phyloP scores from a whole-genome alignment of 2,888 invertebrate genomes.

The Alsophila aescularia region DNA sequence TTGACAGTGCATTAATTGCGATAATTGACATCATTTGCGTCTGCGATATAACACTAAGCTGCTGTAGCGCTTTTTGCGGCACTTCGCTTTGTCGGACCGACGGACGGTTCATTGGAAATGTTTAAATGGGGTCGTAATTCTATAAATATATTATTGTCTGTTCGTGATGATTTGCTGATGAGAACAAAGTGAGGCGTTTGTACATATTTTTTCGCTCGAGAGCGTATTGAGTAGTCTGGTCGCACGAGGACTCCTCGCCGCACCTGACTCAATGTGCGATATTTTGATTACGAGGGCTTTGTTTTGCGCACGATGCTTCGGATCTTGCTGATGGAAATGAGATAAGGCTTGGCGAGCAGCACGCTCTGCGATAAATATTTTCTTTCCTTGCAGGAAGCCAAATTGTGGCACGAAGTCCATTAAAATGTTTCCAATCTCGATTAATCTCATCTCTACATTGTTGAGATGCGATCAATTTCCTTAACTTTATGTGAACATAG shows the following conservation, averaged over 20 bases:
- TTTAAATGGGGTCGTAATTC: conserved; percentile 36
- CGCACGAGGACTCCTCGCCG: background rate
- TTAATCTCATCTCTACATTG: conserved; percentile 9
- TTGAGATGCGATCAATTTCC: conserved; percentile 5
- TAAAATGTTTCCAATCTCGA: conserved; percentile 16
- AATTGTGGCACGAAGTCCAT: conserved; percentile 18
- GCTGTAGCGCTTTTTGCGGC: conserved; percentile 31
- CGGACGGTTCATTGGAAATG: conserved; percentile 34
- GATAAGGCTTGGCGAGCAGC: conserved; percentile 2
- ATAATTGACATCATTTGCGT: conserved; percentile 41
- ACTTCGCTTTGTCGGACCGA: conserved; percentile 29
- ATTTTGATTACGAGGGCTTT: conserved; percentile 12
- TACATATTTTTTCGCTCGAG: background rate
- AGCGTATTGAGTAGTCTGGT: background rate
- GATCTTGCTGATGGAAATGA: background rate
- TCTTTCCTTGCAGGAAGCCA: conserved; percentile 11
- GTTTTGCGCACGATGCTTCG: background rate
- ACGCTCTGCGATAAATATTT: conserved; percentile 5
- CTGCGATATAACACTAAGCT: conserved; percentile 37
- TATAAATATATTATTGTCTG: conserved; percentile 33
- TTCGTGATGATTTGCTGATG: conserved; percentile 28
- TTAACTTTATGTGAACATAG: background rate
- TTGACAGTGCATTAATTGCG: conserved; percentile 41
- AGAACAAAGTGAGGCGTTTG: background rate
- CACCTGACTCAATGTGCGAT: conserved; percentile 2